Conservation (phyloP, 2,113 vertebrate species). For the Trogon melanurus region DNA sequence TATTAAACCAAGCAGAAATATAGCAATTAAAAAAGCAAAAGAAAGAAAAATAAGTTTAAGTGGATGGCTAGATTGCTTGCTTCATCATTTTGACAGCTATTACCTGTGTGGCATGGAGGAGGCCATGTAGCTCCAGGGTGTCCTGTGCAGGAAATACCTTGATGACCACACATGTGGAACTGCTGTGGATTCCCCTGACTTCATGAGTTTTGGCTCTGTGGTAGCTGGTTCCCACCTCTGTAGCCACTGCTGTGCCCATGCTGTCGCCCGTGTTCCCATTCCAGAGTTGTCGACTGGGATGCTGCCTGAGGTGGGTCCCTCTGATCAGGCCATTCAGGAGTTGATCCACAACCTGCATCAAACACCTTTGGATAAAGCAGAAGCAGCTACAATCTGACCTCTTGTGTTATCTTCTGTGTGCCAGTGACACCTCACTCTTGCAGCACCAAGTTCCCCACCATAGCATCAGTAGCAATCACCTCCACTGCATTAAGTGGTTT, state of each 20-base stretch:
- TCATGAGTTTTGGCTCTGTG: background rate
- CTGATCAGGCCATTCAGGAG: background rate
- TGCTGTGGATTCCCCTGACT: background rate
- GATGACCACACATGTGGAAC: background rate
- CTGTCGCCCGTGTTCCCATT: accelerated
- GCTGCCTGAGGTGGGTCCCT: background rate
- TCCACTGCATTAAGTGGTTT: background rate
- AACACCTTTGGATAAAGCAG: background rate
- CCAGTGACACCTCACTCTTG: accelerated
- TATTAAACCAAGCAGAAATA: background rate
- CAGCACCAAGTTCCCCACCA: accelerated
- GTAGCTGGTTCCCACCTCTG: background rate
- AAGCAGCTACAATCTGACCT: background rate
- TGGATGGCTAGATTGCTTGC: accelerated
- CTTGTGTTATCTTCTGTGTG: background rate
- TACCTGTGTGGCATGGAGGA: accelerated
- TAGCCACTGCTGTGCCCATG: background rate
- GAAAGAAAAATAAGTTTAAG: background rate
- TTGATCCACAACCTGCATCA: background rate
- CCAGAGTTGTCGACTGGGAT: background rate
- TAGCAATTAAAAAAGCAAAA: background rate
- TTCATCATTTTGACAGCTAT: background rate
- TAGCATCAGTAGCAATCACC: background rate
- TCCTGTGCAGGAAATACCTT: background rate
- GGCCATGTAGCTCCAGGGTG: background rate